Base-by-base conservation (phyloP, 2,113 vertebrate species). In the Numenius arquata region DNA sequence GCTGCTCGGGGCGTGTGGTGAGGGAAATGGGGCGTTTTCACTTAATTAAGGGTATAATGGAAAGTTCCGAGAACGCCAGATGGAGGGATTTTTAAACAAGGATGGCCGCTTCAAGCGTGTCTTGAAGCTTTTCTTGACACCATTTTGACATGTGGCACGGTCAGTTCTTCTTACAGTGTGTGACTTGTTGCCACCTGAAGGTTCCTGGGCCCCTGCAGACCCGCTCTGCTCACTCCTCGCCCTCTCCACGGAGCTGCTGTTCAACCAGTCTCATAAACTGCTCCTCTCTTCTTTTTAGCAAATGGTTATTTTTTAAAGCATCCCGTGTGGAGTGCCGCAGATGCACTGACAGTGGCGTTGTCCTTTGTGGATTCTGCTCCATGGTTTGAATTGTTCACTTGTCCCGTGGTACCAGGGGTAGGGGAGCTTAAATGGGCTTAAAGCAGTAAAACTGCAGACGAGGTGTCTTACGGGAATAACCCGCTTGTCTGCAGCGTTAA, bases 101-200 rank as follows among this genome's bases (percentile, higher is more conserved):
- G 14, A 1, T 5, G 41, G 29, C n/a, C 15, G 5, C 30, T 43
- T 48, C 30, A 27, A 5, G 68, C 4, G 2, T 5, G 17, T 27
- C 16, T 47, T 17, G 12, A 16, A 20, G 0, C 27, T 52, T 4
- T 8, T 13, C 6, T 10, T 17, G 15, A 1, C 43, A 3, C 0
- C 12, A 0, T 12, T 36, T 30, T 32, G 2, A 0, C 1, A 22
- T 30, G 26, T 2, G 2, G 41, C 17, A 0, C 13, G 0, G 13
- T 12, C n/a, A 1, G 2, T 1, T 7, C 52, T 43, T 43, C 8
- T 20, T 6, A 3, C 4, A 0, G 2, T 20, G 7, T 32, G 10
- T 56, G 22, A 23, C 34, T 83, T 73, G 10, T 18, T 81, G 59
- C 38, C 6, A 2, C 36, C 21, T 14, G 8, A 5, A 17, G 53